Evolutionary conservation across 64 coral and sea anemone genomes (phyloP).

Genomic region (Exaiptasia diaphana): DNA sequence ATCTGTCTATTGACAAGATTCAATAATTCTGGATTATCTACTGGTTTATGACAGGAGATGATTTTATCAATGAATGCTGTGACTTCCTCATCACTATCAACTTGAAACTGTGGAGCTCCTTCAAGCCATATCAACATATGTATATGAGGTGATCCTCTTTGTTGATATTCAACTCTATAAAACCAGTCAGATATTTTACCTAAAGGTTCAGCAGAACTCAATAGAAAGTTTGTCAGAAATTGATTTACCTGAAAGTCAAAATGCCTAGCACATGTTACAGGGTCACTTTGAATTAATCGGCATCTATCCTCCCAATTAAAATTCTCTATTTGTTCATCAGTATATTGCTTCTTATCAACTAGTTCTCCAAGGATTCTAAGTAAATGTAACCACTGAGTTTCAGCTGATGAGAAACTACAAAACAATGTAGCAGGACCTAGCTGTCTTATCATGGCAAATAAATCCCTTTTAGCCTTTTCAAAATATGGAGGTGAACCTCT

Average conservation of each 20-base stretch:
- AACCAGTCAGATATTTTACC: conserved; percentile 46
- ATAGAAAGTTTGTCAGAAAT: conserved; percentile 25
- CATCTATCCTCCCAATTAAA: conserved; percentile 32
- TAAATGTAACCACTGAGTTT: conserved; percentile 32
- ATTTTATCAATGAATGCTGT: conserved; percentile 59
- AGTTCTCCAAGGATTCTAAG: conserved; percentile 22
- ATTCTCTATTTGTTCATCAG: conserved; percentile 3
- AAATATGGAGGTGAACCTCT: conserved; percentile 41
- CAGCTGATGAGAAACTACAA: conserved; percentile 61
- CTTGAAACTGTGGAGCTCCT: conserved; percentile 17
- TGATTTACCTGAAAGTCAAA: conserved; percentile 39
- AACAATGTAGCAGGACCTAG: conserved; percentile 32
- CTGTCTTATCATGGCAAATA: conserved; percentile 39
- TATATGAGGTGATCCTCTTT: conserved; percentile 8
- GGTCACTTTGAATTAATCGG: conserved; percentile 26
- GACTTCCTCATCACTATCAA: conserved; percentile 48
- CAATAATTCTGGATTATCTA: conserved; percentile 53
- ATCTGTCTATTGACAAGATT: conserved; percentile 41
- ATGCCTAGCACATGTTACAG: conserved; percentile 35
- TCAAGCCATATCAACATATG: conserved; percentile 35
- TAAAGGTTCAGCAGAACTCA: conserved; percentile 10
- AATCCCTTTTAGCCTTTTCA: conserved; percentile 31
- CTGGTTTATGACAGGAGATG: conserved; percentile 55
- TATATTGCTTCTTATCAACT: conserved; percentile 19
- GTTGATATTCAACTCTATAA: conserved; percentile 34